Conservation (phyloP, 2,888 invertebrate species). For the Noctuana brunneofusca region DNA sequence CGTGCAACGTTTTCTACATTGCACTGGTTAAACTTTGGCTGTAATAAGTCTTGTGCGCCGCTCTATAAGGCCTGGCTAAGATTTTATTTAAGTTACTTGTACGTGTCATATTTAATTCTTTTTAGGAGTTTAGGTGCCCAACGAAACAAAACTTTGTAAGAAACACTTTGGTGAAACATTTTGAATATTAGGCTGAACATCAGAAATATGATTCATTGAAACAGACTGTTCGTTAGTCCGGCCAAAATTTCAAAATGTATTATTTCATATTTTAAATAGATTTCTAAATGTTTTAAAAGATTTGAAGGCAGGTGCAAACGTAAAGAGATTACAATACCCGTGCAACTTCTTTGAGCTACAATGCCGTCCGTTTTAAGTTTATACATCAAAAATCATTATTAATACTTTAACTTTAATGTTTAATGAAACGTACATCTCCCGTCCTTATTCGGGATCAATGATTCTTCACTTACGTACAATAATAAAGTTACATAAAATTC, state of each 20-base stretch:
- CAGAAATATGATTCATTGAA: not conserved
- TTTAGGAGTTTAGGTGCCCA: too few relatives aligned
- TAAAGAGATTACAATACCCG: conserved; percentile 9
- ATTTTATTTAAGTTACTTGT: too few relatives aligned
- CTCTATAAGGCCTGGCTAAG: too few relatives aligned
- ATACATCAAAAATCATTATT: not conserved
- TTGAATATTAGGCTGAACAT: too few relatives aligned
- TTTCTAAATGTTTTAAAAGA: not conserved
- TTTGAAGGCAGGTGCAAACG: not conserved
- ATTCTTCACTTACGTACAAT: conserved; percentile 14
- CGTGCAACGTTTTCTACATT: too few relatives aligned
- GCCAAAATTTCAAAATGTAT: not conserved
- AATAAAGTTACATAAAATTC: conserved; percentile 10
- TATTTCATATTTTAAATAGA: not conserved
- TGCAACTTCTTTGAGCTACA: conserved; percentile 20
- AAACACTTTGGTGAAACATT: too few relatives aligned
- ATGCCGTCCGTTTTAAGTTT: conserved; percentile 30
- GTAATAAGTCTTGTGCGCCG: too few relatives aligned
- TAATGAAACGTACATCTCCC: conserved; percentile 3
- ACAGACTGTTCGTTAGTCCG: not conserved
- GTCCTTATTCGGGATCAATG: conserved; percentile 34
- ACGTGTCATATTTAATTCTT: too few relatives aligned
- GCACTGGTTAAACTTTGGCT: too few relatives aligned
- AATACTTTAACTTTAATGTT: conserved; percentile 10
- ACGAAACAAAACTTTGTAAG: too few relatives aligned